Conservation (phyloP, 1,140 invertebrate genomes). For the Diprion similis region DNA sequence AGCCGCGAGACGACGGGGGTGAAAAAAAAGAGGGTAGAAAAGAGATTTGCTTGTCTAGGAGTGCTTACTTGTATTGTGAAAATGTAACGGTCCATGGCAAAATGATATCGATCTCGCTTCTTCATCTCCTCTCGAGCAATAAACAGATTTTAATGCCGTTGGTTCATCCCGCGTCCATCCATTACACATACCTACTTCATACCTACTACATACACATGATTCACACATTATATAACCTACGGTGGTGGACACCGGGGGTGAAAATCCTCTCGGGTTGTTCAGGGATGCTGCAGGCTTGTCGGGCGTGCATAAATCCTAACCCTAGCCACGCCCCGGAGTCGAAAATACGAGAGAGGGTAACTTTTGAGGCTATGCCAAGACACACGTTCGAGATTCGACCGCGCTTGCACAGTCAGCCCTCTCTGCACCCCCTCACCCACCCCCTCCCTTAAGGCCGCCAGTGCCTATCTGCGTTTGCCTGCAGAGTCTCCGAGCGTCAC, state of each 20-base stretch:
- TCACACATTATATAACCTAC: no score
- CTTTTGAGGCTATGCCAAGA: conserved; percentile 12
- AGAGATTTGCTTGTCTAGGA: no score
- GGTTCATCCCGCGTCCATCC: neutral
- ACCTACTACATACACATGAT: no score
- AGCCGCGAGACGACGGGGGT: no score
- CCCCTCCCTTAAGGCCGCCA: no score
- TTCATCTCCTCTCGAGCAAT: neutral
- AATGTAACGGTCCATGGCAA: neutral
- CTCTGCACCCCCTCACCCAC: neutral
- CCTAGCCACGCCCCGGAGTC: neutral
- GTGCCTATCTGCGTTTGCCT: no score
- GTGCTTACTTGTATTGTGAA: no score
- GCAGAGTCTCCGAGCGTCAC: no score
- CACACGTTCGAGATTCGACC: neutral
- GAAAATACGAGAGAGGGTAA: conserved; percentile 11
- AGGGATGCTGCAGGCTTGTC: neutral
- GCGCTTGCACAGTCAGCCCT: neutral
- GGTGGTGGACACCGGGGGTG: neutral
- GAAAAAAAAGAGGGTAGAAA: no score
- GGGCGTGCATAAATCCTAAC: neutral
- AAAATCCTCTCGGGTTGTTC: neutral
- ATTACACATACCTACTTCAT: no score
- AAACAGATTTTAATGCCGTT: neutral
- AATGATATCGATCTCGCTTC: no score